phyloP scores from a whole-genome alignment of 2,888 invertebrate species.

The Bellardia pandia region DNA sequence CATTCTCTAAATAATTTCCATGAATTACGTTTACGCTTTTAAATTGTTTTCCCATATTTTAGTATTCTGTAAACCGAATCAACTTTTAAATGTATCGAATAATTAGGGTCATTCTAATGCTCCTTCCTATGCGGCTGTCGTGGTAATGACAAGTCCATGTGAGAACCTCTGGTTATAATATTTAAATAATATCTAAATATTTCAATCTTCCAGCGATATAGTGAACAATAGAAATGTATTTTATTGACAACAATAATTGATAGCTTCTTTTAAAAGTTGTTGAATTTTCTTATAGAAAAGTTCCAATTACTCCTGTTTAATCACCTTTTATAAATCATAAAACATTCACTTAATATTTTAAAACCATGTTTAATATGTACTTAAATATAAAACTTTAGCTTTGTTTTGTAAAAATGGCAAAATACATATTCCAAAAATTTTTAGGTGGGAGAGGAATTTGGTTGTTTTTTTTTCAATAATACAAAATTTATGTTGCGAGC shows the following conservation, averaged over 20 bases:
- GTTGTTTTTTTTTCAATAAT: constrained; percentile 18
- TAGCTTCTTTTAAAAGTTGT: neutral
- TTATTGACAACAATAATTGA: constrained; percentile 50
- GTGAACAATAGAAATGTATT: neutral
- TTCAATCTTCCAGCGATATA: no score
- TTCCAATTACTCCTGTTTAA: neutral
- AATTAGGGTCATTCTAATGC: no score
- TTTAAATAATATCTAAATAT: no score
- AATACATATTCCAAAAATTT: constrained; percentile 17
- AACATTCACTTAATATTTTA: neutral
- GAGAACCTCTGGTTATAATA: no score
- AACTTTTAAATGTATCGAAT: no score
- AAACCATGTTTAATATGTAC: constrained; percentile 35
- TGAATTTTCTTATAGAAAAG: neutral
- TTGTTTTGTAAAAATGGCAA: constrained; percentile 20
- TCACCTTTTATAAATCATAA: neutral
- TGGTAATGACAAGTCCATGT: no score
- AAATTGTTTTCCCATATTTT: no score
- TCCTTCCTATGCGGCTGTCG: no score
- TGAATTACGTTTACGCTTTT: no score
- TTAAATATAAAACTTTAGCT: constrained; percentile 29
- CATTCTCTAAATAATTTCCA: no score
- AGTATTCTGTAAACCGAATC: no score
- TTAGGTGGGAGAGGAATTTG: constrained; percentile 7
- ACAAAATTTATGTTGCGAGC: constrained; percentile 1